Conservation (phyloP, 2,888 invertebrate species). For the Erebia palarica region DNA sequence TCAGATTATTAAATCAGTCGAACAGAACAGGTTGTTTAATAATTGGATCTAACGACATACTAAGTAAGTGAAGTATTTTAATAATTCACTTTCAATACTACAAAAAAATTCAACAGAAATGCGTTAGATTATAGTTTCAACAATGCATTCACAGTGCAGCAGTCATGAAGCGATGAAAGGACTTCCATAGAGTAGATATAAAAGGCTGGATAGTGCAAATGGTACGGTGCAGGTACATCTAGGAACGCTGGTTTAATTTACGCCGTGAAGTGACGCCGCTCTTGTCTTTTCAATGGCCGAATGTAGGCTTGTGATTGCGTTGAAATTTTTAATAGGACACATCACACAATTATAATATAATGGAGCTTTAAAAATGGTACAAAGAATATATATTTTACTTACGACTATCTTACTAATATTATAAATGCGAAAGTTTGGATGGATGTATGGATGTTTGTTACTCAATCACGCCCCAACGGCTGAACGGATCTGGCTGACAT, state of each 20-base stretch:
- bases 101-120: conserved; percentile 4
- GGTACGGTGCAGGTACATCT: conserved; percentile 20
- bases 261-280: conserved; percentile 20
- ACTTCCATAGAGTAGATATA: conserved; percentile 12
- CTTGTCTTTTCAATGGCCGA: conserved; percentile 18
- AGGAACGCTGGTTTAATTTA: conserved; percentile 22
- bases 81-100: background rate
- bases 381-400: background rate
- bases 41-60: too few relatives aligned
- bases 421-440: too few relatives aligned
- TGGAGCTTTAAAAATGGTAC: background rate
- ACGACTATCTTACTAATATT: too few relatives aligned
- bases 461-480: too few relatives aligned
- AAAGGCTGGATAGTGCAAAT: conserved; percentile 20
- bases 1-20: too few relatives aligned
- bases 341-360: background rate
- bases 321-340: conserved; percentile 14
- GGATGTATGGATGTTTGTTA: too few relatives aligned
- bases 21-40: too few relatives aligned
- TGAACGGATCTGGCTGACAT: too few relatives aligned
- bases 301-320: conserved; percentile 21
- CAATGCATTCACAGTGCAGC: conserved; percentile 12
- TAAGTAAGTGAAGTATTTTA: too few relatives aligned
- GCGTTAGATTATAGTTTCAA: conserved; percentile 13
- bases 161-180: conserved; percentile 11